Base-by-base conservation (phyloP, 2,888 invertebrate genomes). In the Drosophila eohydei region DNA sequence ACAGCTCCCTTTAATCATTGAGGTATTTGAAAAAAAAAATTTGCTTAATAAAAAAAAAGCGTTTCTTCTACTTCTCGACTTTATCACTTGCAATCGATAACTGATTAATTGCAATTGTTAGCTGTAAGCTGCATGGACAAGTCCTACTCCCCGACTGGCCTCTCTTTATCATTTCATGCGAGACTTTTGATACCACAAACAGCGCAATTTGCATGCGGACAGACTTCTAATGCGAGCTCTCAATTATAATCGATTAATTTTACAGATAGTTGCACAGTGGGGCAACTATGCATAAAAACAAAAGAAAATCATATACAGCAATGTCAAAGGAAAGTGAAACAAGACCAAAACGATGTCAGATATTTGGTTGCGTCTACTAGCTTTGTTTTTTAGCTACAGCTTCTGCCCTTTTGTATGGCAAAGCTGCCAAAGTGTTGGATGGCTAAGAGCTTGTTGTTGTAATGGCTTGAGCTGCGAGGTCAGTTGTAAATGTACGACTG, bases 201-300 rank as follows among this genome's bases (percentile, higher is more conserved):
- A 26, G 36, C 12, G 34, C 28, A 54, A 54, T 54, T 28, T n/a
- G n/a, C n/a, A 54, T 54, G 65, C 61, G 65, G 59, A 64, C 73
- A 66, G 70, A 67, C 56, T 59, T 46, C 41, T 66, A 68, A 80
- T 78, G 51, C 70, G 71, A 78, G 78, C 69, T 75, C 64, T 81
- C 64, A 71, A 69, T 74, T 79, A 72, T 67, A 75, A 66, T 60
- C 74, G 80, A 82, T 83, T 81, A 78, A 80, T 72, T 80, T 82
- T 65, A 64, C 57, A 73, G 56, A 21, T 11, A 21, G 51, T 54
- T 34, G 36, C n/a, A 51, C 59, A 14, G 32, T 60, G 59, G 28
- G 14, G 14, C 48, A 32, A 32, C n/a, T 1, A 34, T 32, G 1
- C 30, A 32, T 4, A 32, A 32, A 32, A 5, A 4, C 6, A 32